Evolutionary conservation across 1,140 invertebrate species (phyloP).

Genomic region (Gonatopus flavifemur): DNA sequence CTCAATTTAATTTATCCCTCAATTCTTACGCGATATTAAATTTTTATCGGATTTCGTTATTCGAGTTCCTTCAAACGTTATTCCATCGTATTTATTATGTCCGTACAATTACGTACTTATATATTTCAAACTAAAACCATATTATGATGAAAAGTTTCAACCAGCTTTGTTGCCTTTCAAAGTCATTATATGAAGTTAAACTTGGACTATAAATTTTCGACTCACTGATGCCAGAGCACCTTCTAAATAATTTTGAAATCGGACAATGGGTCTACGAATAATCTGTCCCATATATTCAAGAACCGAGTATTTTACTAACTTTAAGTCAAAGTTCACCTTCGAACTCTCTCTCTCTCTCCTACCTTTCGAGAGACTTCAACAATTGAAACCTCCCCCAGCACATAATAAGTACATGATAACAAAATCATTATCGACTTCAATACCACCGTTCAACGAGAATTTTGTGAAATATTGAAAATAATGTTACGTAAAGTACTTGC

Average conservation of each 20-base stretch:
- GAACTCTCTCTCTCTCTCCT: neutral
- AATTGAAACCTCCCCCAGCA: neutral
- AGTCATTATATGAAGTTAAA: constrained; percentile 36
- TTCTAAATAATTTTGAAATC: constrained; percentile 24
- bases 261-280: constrained; percentile 16
- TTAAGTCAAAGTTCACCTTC: neutral
- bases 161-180: no score
- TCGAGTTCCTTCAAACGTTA: neutral
- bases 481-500: neutral
- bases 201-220: constrained; percentile 45
- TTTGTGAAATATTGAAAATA: neutral
- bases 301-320: constrained; percentile 8
- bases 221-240: constrained; percentile 32
- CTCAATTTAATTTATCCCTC: constrained; percentile 2
- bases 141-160: constrained; percentile 14
- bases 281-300: constrained; percentile 31
- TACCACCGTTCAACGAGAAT: neutral
- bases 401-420: neutral
- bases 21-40: neutral
- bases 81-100: neutral
- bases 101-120: neutral
- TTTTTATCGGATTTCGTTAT: neutral
- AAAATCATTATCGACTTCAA: neutral
- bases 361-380: no score
- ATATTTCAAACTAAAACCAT: neutral